phyloP scores from a whole-genome alignment of 2,888 invertebrate genomes.

The Ariolimax columbianus region DNA sequence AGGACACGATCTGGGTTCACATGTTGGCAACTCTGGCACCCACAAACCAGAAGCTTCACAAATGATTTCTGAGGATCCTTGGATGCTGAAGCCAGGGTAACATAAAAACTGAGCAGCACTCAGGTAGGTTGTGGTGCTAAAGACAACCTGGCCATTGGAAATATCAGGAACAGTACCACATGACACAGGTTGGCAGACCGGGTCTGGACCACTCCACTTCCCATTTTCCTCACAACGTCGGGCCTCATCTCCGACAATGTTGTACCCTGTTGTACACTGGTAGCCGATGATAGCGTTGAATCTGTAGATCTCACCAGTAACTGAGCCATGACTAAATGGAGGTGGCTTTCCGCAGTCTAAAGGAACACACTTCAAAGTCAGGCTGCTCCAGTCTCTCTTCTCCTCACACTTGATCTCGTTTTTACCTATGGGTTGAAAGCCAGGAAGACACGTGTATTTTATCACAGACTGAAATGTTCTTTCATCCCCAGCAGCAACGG shows the following conservation, averaged over 20 bases:
- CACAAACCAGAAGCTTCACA: constrained; percentile 62
- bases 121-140: constrained; percentile 61
- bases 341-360: constrained; percentile 79
- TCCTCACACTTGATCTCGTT: constrained; percentile 63
- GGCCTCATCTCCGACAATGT: constrained; percentile 60
- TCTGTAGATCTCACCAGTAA: constrained; percentile 54
- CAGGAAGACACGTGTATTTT: constrained; percentile 72
- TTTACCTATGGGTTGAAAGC: constrained; percentile 69
- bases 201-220: constrained; percentile 71
- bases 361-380: constrained; percentile 68
- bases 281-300: constrained; percentile 62
- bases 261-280: constrained; percentile 69
- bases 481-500: constrained; percentile 54
- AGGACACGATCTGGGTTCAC: constrained; percentile 61
- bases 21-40: constrained; percentile 60
- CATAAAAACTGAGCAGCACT: constrained; percentile 65
- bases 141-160: constrained; percentile 59
- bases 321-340: constrained; percentile 59
- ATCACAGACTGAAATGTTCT: constrained; percentile 65
- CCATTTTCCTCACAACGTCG: constrained; percentile 63
- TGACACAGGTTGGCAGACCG: constrained; percentile 72
- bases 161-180: constrained; percentile 63
- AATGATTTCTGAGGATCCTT: constrained; percentile 55
- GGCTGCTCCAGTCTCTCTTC: constrained; percentile 69
- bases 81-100: constrained; percentile 62